These are phyloP conservation scores for Acholoe squamosa DNA, from an alignment of 2,888 invertebrate species.

Conservation along the genomic window DNA sequence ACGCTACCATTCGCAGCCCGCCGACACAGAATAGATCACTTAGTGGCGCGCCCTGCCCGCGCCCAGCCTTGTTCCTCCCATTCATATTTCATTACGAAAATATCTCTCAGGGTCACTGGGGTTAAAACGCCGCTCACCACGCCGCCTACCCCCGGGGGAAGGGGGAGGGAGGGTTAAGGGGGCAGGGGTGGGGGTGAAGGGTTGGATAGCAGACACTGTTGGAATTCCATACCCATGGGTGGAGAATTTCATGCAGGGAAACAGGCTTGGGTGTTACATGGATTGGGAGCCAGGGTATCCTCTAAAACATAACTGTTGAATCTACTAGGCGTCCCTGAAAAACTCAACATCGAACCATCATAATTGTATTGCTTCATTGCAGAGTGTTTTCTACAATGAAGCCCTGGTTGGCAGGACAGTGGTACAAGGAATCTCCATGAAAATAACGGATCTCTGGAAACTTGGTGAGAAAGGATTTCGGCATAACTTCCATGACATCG, in stretches of 20 bases:
- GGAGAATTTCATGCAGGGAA: neutral
- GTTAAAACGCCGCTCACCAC: constrained; percentile 29
- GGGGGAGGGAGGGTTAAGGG: neutral
- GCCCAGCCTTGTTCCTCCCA: constrained; percentile 4
- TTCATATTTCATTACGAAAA: constrained; percentile 44
- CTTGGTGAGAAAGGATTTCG: no score
- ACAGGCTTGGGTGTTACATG: no score
- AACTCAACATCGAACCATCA: no score
- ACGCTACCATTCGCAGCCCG: neutral
- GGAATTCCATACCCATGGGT: neutral
- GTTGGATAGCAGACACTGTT: neutral
- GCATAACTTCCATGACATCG: no score
- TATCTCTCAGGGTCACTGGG: neutral
- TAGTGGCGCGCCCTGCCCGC: neutral
- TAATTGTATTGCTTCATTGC: no score
- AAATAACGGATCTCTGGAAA: no score
- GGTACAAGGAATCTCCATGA: no score
- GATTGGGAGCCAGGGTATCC: no score
- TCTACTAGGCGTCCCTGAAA: no score
- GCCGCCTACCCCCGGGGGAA: neutral
- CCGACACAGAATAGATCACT: constrained; percentile 29
- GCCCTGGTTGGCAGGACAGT: no score
- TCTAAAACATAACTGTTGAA: no score
- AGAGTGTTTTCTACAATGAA: no score
- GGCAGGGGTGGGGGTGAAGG: neutral